Evolutionary conservation across 2,888 invertebrate genomes (phyloP), one percentile per base, ranked within the genome.

Genomic region (Chelonus formosanus): DNA sequence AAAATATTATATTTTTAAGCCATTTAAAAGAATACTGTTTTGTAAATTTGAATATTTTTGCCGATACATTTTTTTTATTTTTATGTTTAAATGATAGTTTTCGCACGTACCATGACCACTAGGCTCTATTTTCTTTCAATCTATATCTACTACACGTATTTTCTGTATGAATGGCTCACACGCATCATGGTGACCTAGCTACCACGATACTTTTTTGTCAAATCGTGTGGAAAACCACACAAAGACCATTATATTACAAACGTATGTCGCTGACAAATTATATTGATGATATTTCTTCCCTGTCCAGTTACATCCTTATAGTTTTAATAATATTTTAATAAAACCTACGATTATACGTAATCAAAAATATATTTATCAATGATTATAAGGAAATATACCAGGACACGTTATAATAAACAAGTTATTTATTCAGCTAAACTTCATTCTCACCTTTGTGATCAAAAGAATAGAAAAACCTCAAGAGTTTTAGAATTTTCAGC

Each of bases 241-340:
- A 71, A 68, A 73, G 71, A 65, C 57, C 72, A 73, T 73, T 71
- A 73, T 63, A 71, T 74, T 75, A 74, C 71, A 74, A 72, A 70
- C 82, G 76, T 75, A 78, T 81, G 83, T 75, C 73, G 71, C 76
- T 81, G 83, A 84, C 82, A 81, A 84, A 83, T 83, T 78, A 78
- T 80, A 82, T 79, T 80, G 81, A 82, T 80, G 80, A 75, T 76
- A 7, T 53, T 44, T 34, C 55, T 59, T 57, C n/a, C 6, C 8
- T n/a, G 32, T 35, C 32, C 34, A 47, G 5, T 34, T 58, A 35
- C 5, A 20, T 44, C 45, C 32, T 32, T 48, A 20, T 32, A 52
- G 32, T 31, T 32, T 44, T 48, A 35, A 48, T 48, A 35, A 32
- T 3, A 4, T 35, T 20, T 20, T 20, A 20, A 20, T 20, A 20